Evolutionary conservation across 2,888 invertebrate species (phyloP).

Genomic region (Cheilosia grossa): DNA sequence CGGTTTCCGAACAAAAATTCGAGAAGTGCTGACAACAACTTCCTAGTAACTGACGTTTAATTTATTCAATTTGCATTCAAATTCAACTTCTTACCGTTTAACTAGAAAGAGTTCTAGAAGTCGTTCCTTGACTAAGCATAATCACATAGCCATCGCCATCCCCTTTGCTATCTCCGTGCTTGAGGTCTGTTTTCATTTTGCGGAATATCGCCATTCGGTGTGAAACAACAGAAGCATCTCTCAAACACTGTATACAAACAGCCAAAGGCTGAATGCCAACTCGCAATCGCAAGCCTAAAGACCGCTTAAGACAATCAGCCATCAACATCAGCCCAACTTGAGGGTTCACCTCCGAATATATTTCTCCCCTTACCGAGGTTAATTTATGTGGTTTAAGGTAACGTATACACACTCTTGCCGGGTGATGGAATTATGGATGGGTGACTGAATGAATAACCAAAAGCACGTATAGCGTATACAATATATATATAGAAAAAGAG

Average conservation of each 20-base stretch:
- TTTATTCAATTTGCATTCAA: no score
- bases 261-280: conserved; percentile 40
- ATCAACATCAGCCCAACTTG: conserved; percentile 33
- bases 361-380: conserved; percentile 9
- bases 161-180: conserved; percentile 1
- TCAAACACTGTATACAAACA: conserved; percentile 43
- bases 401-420: conserved; percentile 11
- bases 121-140: background rate
- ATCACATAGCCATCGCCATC: background rate
- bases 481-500: conserved; percentile 2
- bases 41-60: no score
- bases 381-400: conserved; percentile 33
- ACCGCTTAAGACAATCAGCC: conserved; percentile 55
- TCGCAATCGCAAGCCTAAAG: conserved; percentile 23
- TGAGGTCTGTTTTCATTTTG: conserved; percentile 24
- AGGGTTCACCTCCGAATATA: conserved; percentile 20
- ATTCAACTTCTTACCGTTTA: no score
- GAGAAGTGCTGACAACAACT: no score
- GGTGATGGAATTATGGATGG: conserved; percentile 31
- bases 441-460: conserved; percentile 24
- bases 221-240: conserved; percentile 27
- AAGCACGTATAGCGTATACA: conserved; percentile 5
- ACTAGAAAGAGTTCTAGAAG: background rate
- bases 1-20: no score
- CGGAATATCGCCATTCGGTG: conserved; percentile 11